Percentiles rank a stretch among this genome's conserved stretches.
Conservation (phyloP, 2,888 invertebrate genomes). For the Hedychridium roseum region DNA sequence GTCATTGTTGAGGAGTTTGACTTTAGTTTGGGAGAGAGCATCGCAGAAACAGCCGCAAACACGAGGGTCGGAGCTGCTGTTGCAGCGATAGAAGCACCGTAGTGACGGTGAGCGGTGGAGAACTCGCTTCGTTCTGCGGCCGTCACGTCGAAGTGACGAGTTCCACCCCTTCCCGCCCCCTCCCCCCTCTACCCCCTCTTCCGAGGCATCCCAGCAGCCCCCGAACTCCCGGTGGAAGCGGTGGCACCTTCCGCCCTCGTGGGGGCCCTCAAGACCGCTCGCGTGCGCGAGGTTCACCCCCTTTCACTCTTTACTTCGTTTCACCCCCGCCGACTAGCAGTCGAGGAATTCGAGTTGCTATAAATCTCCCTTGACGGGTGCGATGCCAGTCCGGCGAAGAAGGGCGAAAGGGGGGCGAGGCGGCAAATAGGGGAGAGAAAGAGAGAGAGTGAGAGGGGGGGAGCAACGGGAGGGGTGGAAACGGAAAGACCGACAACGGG, state of each 20-base stretch:
- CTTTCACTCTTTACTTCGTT: slow-evolving; percentile 28
- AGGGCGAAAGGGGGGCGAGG: slow-evolving; percentile 21
- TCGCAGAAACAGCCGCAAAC: neutral
- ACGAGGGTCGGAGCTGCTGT: too few relatives aligned
- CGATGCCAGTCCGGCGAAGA: slow-evolving; percentile 48
- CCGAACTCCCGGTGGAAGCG: slow-evolving; percentile 27
- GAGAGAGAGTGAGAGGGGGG: slow-evolving; percentile 39
- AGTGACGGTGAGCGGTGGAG: slow-evolving; percentile 32
- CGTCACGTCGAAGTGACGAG: slow-evolving; percentile 56
- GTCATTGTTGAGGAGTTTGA: neutral
- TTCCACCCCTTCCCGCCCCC: slow-evolving; percentile 38
- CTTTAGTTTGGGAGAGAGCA: neutral
- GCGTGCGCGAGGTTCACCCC: slow-evolving; percentile 11
- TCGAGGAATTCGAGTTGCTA: slow-evolving; percentile 64
- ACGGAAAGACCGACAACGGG: slow-evolving; percentile 9
- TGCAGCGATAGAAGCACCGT: too few relatives aligned
- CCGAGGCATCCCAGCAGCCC: slow-evolving; percentile 3
- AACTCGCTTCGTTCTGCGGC: slow-evolving; percentile 49
- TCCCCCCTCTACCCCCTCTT: slow-evolving; percentile 35
- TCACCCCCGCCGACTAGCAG: slow-evolving; percentile 56
- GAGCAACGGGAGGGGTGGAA: slow-evolving; percentile 26
- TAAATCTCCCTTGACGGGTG: slow-evolving; percentile 63
- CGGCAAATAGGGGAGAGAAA: slow-evolving; percentile 32
- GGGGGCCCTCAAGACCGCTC: slow-evolving; percentile 14
- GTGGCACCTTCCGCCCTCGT: slow-evolving; percentile 23